Base-by-base conservation (phyloP, 2,113 vertebrate genomes). In the Otocyon megalotis region DNA sequence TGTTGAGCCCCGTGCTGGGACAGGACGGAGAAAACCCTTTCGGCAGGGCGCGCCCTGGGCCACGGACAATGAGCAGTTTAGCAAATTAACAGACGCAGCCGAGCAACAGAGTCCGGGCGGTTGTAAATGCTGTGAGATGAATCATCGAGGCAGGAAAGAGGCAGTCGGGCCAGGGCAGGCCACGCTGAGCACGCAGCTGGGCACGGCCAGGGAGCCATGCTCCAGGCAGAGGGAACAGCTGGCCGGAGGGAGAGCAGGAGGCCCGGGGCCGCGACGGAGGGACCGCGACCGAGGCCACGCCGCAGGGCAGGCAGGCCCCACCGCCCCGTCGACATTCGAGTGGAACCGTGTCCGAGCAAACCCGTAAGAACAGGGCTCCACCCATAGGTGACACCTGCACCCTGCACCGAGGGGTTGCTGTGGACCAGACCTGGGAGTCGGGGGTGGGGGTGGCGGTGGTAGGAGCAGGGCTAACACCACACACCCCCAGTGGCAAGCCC, bases 201-300 rank as follows among this genome's bases (percentile, higher is more conserved):
- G 1, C 0, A 12, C 7, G 0, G 48, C 5, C 3, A 9, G 26
- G 79, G 35, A 20, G 4, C 2, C 26, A 17, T 28, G 76, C 24
- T 26, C 16, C 74, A 0, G 1, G n/a, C 43, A 22, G 95, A 72
- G 48, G 60, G 7, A 15, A 19, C 12, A 10, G 92, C n/a, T 17
- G 22, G 50, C 16, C 16, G 11, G 60, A 37, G 8, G n/a, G 54
- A 48, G 48, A 14, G 67, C 24, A 20, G 37, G 24, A 35, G 11
- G 37, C 2, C 5, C 0, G 0, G 3, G 32, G 22, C 30, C 35
- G 32, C 6, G 28, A 54, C 1, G 3, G 6, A 12, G 30, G 35
- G 12, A 58, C 28, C 2, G 15, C 5, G 35, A 58, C 28, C 2
- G 15, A 22, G 48, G 22, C 5, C 13, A 22, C 22, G 81, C 5